Conservation (phyloP, 2,797 vertebrate genomes). For the Myotis daubentonii region DNA sequence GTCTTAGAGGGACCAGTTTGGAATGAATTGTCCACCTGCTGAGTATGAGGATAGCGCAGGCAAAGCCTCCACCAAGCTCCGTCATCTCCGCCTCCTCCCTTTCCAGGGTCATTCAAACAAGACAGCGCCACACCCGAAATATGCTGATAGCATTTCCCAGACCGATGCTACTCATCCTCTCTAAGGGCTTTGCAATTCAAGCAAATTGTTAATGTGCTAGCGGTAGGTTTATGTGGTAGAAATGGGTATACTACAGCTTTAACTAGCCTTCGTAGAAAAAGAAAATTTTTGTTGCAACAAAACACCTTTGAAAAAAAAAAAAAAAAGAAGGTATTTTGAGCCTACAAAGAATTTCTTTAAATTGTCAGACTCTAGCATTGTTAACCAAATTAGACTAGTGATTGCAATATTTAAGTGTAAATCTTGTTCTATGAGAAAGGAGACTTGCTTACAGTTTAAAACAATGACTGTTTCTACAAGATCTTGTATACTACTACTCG, state of each 20-base stretch:
- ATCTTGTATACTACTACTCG: conserved; percentile 92
- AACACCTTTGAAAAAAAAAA: conserved; percentile 81
- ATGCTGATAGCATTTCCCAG: conserved; percentile 36
- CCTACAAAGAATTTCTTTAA: conserved; percentile 87
- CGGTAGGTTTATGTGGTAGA: conserved; percentile 78
- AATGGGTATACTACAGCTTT: conserved; percentile 85
- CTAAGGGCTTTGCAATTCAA: conserved; percentile 79
- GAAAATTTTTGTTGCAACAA: conserved; percentile 78
- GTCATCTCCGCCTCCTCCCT: conserved; percentile 10
- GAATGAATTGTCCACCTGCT: neutral
- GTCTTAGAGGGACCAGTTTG: conserved; percentile 8
- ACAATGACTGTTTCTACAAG: conserved; percentile 91
- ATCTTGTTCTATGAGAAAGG: conserved; percentile 89
- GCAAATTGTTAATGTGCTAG: conserved; percentile 74
- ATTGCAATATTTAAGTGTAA: conserved; percentile 92
- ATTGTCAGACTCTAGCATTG: conserved; percentile 88
- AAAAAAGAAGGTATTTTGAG: conserved; percentile 81
- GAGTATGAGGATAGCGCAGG: conserved; percentile 7
- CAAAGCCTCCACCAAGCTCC: conserved; percentile 56
- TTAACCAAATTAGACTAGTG: conserved; percentile 95
- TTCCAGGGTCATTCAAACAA: conserved; percentile 56
- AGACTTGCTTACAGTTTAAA: conserved; percentile 87
- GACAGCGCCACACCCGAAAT: conserved; percentile 45
- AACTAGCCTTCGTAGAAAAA: conserved; percentile 83
- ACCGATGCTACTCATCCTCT: conserved; percentile 48